phyloP scores from a whole-genome alignment of 2,888 invertebrate genomes.

The Chaitophorus viminalis region DNA sequence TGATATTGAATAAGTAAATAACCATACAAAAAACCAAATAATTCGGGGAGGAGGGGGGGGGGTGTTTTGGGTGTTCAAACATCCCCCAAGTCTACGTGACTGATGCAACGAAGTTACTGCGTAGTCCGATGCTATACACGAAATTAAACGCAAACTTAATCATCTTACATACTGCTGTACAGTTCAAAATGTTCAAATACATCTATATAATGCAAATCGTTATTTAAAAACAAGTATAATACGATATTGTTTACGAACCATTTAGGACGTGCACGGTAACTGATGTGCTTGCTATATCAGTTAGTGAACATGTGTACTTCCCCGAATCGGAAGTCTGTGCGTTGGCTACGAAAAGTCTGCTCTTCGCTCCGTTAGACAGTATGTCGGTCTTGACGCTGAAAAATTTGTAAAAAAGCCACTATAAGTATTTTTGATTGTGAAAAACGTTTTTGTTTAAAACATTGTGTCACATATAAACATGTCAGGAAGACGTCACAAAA shows the following conservation, averaged over 20 bases:
- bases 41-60: no score
- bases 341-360: conserved; percentile 82
- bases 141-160: neutral
- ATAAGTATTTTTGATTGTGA: no score
- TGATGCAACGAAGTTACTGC: neutral
- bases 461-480: no score
- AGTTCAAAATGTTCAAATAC: neutral
- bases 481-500: no score
- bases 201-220: neutral
- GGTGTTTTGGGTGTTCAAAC: no score
- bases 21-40: no score
- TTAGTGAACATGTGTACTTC: conserved; percentile 81
- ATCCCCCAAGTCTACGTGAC: no score
- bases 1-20: no score
- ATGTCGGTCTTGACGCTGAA: conserved; percentile 83
- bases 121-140: neutral
- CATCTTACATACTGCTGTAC: neutral
- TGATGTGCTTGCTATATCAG: conserved; percentile 76
- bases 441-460: no score
- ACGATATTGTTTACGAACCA: conserved; percentile 69
- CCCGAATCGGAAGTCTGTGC: conserved; percentile 82
- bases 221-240: no score
- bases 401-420: conserved; percentile 12
- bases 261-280: conserved; percentile 82
- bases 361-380: conserved; percentile 77